Evolutionary conservation across 2,113 vertebrate species (phyloP), one percentile per base, ranked within the genome.

Genomic region (Vireo altiloquus): DNA sequence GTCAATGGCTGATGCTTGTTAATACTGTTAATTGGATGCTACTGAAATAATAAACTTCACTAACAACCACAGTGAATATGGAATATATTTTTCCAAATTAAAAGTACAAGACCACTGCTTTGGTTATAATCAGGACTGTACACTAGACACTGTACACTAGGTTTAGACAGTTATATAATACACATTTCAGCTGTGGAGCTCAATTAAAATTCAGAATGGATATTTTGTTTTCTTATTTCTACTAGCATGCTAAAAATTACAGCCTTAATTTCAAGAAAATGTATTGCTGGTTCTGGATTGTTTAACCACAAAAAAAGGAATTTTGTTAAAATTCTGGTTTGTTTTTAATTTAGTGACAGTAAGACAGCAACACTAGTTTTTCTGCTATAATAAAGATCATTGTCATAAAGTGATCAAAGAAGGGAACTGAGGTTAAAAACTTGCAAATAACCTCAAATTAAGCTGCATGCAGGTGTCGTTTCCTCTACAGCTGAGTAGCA

Each of bases 11-110:
- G 57, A 64, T 7, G 7, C 44, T 70, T 72, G 80, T 90, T 94
- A 92, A 70, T 82, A 61, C 44, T 61, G 85, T 88, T 96, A 96
- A 77, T 39, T 81, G 83, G 63, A 75, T 90, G 64, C 57, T 92
- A 64, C 17, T 75, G 60, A 94, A 70, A 42, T 37, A 47, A 81
- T 20, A 63, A 72, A 47, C 44, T 30, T 63, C 44, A 49, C 61
- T 84, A 11, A 61, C 39, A 19, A 50, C 27, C 15, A 52, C 22
- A 63, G 53, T 60, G 65, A 70, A 42, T 24, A 79, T 1, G 8
- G 23, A 89, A 80, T 37, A 13, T 31, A 53, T 77, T 46, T 69
- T 56, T 56, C 56, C 61, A 77, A 64, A 70, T 68, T 27, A 75
- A 82, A 81, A 66, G 30, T 47, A 42, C 8, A 46, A 70, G 35